phyloP scores from a whole-genome alignment of 2,797 vertebrate genomes.

The Oceanodroma leucorhoa region DNA sequence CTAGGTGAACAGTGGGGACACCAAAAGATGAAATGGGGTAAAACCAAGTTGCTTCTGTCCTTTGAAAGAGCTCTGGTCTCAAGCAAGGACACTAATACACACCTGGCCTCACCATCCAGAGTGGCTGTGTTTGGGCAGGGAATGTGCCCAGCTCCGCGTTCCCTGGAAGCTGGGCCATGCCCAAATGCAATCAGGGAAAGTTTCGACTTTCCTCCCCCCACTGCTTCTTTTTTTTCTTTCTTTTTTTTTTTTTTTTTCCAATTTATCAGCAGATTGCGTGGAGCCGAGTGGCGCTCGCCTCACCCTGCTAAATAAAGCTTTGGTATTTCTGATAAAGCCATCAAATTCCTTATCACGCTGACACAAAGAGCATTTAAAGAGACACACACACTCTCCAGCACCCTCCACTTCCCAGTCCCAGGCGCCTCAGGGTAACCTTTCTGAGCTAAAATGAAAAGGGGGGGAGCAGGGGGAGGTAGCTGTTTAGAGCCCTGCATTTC shows the following conservation, averaged over 20 bases:
- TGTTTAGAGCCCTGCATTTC: background rate
- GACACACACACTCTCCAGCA: slow-evolving; percentile 77
- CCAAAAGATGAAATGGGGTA: background rate
- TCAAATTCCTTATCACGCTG: slow-evolving; percentile 98
- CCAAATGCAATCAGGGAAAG: background rate
- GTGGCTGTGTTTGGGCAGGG: fast-evolving
- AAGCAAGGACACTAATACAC: background rate
- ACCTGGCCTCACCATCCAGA: background rate
- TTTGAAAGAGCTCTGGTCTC: background rate
- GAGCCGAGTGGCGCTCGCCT: slow-evolving; percentile 90
- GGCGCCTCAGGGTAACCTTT: slow-evolving; percentile 28
- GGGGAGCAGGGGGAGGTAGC: background rate
- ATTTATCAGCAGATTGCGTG: slow-evolving; percentile 92
- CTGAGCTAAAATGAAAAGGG: slow-evolving; percentile 1
- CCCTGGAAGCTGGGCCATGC: background rate
- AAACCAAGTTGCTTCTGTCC: background rate
- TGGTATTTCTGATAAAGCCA: slow-evolving; percentile 99
- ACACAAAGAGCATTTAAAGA: slow-evolving; percentile 91
- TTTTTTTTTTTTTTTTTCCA: slow-evolving; percentile 76
- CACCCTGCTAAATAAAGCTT: slow-evolving; percentile 98
- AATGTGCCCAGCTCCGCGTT: background rate
- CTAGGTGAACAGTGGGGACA: background rate
- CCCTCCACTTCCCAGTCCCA: slow-evolving; percentile 51
- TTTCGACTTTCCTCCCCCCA: background rate
- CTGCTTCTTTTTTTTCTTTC: background rate